A percentile compares a stretch with the other conserved stretches of the same genome.
phyloP scores from a whole-genome alignment of 1,140 invertebrate genomes.

The Cardiocondyla obscurior region DNA sequence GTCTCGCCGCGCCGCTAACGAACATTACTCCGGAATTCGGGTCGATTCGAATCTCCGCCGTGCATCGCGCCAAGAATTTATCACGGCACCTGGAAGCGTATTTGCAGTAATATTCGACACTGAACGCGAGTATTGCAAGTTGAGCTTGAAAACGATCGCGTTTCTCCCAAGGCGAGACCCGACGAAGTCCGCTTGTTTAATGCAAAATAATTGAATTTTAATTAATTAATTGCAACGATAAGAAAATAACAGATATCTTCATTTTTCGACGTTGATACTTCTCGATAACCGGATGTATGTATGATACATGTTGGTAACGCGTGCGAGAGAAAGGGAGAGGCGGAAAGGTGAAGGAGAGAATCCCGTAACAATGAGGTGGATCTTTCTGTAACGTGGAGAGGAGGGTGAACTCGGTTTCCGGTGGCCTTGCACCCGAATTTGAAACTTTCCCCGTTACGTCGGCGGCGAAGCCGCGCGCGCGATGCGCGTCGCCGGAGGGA shows the following conservation, averaged over 20 bases:
- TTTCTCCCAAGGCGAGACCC: background rate
- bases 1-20: conserved; percentile 58
- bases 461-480: conserved; percentile 54
- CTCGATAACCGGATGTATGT: conserved; percentile 34
- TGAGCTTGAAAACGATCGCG: background rate
- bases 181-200: background rate
- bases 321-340: background rate
- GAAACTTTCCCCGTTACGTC: conserved; percentile 82
- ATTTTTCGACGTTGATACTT: conserved; percentile 1
- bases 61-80: conserved; percentile 8
- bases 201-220: background rate
- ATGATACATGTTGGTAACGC: background rate
- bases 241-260: too few relatives aligned
- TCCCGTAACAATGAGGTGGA: conserved; percentile 24
- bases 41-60: conserved; percentile 53
- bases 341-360: background rate
- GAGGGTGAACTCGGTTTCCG: conserved; percentile 71
- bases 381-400: conserved; percentile 51
- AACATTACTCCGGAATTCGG: conserved; percentile 54
- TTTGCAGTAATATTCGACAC: background rate
- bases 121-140: background rate
- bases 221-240: too few relatives aligned
- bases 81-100: background rate
- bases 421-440: conserved; percentile 83
- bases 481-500: conserved; percentile 59